Percentiles rank a stretch among this genome's conserved stretches.
Conservation (phyloP, 2,888 invertebrate genomes). For the Drosophila tanythrix region DNA sequence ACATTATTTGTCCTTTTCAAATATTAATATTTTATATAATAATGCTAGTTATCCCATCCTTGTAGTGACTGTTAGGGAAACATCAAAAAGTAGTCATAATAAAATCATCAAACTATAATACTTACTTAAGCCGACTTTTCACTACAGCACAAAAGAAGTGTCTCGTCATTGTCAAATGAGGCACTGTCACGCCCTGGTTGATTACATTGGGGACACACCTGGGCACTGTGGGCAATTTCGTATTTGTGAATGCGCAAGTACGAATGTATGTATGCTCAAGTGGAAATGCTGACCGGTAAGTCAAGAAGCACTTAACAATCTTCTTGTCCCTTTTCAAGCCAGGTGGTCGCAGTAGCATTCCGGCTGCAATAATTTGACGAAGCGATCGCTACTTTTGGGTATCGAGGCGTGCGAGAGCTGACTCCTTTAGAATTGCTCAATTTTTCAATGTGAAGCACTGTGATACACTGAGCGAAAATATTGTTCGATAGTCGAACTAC, state of each 20-base stretch:
- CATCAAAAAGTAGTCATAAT: not conserved
- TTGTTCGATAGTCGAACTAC: not conserved
- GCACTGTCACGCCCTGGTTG: slow-evolving; percentile 16
- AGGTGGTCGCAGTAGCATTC: not conserved
- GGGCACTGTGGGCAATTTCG: slow-evolving; percentile 13
- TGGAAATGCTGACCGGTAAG: slow-evolving; percentile 20
- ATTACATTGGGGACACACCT: slow-evolving; percentile 19
- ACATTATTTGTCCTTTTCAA: not conserved
- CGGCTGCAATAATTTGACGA: slow-evolving; percentile 11
- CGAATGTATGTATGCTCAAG: not conserved
- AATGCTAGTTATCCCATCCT: not conserved
- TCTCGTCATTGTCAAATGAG: slow-evolving; percentile 12
- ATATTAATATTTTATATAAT: not conserved
- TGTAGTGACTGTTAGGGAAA: not conserved
- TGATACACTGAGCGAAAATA: not conserved
- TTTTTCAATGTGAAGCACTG: not conserved
- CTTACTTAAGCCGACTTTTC: not conserved
- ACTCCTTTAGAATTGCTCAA: not conserved
- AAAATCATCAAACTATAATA: not conserved
- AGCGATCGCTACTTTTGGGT: slow-evolving; percentile 3
- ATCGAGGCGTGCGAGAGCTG: slow-evolving; percentile 3
- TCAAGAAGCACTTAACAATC: slow-evolving; percentile 22
- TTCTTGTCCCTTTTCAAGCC: not conserved
- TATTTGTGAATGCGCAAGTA: not conserved
- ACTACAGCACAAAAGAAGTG: not conserved